A percentile compares a stretch with the other conserved stretches of the same genome.
Conservation (phyloP, 2,113 vertebrate genomes). For the Zosterops pallidus region DNA sequence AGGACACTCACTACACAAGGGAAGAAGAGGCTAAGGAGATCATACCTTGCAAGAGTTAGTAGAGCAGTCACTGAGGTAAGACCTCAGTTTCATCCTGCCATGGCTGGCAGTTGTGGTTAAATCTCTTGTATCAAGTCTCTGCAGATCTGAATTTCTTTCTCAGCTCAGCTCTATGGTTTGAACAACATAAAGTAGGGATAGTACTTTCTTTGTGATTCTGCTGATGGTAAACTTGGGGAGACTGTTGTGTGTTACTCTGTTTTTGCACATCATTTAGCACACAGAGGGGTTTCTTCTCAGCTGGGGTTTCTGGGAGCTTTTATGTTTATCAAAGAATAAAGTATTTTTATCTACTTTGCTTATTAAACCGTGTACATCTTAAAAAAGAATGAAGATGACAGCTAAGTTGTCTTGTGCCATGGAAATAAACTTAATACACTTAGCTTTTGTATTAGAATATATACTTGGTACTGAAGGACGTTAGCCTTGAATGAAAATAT, state of each 20-base stretch:
- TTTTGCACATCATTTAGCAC: not conserved
- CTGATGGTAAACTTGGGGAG: not conserved
- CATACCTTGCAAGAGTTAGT: not conserved
- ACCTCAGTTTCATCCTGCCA: not conserved
- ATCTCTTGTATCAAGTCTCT: not conserved
- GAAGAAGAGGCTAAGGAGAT: not conserved
- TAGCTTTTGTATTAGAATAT: not conserved
- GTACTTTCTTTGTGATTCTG: not conserved
- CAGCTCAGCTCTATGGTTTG: not conserved
- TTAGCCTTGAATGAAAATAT: not conserved
- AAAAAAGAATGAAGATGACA: not conserved
- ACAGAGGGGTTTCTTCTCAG: not conserved
- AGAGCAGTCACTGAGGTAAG: not conserved
- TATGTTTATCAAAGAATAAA: not conserved
- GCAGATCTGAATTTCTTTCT: not conserved
- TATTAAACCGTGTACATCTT: not conserved
- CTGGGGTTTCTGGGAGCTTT: not conserved
- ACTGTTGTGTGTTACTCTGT: not conserved
- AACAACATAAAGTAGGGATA: not conserved
- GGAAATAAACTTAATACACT: not conserved
- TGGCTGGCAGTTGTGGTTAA: not conserved
- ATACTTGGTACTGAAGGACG: not conserved
- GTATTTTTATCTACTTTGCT: not conserved
- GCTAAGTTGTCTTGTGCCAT: not conserved
- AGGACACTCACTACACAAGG: not conserved